A percentile compares a stretch with the other conserved stretches of the same genome.
Evolutionary conservation across 2,888 invertebrate genomes (phyloP).

Genomic region (Apomyelois bistriatella): DNA sequence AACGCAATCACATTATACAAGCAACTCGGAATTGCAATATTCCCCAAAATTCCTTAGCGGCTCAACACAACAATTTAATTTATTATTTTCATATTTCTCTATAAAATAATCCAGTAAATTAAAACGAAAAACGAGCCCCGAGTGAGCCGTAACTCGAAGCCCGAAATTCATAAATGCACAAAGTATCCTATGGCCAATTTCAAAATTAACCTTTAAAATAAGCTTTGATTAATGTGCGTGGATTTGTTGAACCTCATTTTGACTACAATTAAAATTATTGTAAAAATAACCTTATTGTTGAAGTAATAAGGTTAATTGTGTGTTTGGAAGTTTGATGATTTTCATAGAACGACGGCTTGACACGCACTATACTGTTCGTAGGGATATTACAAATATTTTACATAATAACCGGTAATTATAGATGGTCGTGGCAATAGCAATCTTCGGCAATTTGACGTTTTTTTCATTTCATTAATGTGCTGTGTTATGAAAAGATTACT

Average conservation of each 20-base stretch:
- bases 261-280: conserved; percentile 17
- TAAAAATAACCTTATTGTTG: conserved; percentile 10
- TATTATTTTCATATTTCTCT: not conserved
- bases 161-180: conserved; percentile 14
- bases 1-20: not conserved
- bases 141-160: not conserved
- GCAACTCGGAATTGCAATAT: conserved; percentile 1
- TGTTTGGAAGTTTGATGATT: not conserved
- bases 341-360: conserved; percentile 4
- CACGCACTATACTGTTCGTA: conserved; percentile 4
- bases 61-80: not conserved
- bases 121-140: conserved; percentile 8
- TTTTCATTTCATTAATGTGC: conserved; percentile 2
- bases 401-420: conserved; percentile 6
- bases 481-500: not conserved
- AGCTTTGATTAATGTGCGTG: conserved; percentile 22
- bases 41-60: not conserved
- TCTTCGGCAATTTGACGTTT: not conserved
- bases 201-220: conserved; percentile 25
- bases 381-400: conserved; percentile 1
- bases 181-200: conserved; percentile 20
- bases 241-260: conserved; percentile 19
- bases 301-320: conserved; percentile 8
- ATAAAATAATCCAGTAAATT: conserved; percentile 10
- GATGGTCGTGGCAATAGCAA: not conserved